Conservation (phyloP, 1,140 invertebrate genomes). For the Ceratoteleas bidentatus region DNA sequence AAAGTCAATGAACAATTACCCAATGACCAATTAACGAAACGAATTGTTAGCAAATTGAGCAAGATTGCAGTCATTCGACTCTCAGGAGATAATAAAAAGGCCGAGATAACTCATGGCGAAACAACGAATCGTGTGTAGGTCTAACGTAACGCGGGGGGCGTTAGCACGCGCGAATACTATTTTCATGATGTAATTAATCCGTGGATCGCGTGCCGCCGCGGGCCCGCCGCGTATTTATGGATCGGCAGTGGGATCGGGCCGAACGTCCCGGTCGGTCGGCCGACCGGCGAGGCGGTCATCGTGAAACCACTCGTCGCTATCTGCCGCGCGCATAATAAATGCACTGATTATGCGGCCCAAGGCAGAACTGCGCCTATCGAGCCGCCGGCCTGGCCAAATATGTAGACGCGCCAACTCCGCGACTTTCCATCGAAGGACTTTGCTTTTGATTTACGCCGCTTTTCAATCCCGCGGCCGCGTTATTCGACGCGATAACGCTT, state of each 20-base stretch:
- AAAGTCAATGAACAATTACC: no score
- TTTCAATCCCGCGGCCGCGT: not conserved
- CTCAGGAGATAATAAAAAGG: not conserved
- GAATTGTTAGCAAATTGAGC: no score
- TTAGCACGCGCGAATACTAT: constrained; percentile 60
- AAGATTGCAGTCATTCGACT: no score
- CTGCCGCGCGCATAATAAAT: constrained; percentile 42
- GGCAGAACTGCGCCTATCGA: not conserved
- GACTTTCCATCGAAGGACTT: constrained; percentile 28
- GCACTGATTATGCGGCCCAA: constrained; percentile 44
- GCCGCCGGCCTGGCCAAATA: constrained; percentile 30
- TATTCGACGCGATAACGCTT: not conserved
- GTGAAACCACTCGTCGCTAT: constrained; percentile 48
- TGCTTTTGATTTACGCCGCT: constrained; percentile 16
- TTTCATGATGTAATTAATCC: constrained; percentile 66
- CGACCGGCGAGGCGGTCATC: constrained; percentile 21
- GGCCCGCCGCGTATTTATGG: constrained; percentile 55
- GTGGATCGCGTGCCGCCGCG: constrained; percentile 50
- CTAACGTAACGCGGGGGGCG: constrained; percentile 27
- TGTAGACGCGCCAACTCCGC: constrained; percentile 30
- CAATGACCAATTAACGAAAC: no score
- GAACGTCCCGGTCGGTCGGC: no score
- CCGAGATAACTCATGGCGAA: constrained; percentile 29
- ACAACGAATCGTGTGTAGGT: constrained; percentile 49
- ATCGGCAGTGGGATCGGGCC: constrained; percentile 63